Base-by-base conservation (phyloP, 2,113 vertebrate genomes). In the Passerina amoena region DNA sequence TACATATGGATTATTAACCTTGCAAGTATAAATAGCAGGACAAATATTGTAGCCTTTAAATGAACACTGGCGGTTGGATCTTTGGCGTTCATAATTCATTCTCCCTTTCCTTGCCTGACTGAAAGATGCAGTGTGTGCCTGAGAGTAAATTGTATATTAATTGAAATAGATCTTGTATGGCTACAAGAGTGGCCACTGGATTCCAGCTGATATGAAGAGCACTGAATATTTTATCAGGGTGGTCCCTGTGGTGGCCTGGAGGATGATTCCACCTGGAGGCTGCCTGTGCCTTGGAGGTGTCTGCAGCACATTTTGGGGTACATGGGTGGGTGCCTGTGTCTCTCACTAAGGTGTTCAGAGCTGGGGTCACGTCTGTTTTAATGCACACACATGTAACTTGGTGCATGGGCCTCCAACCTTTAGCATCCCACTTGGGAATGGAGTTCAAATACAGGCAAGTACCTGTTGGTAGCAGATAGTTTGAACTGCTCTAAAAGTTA, bases 341-440 rank as follows among this genome's bases (percentile, higher is more conserved):
- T 44, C 0, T 3, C 15, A 2, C 25, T 0, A 38, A 27, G 47
- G 9, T 2, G 2, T 24, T 63, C 8, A 6, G 23, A 57, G 13
- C 64, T n/a, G 86, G 23, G 54, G 54, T 5, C 33, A 14, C 1
- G 1, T 48, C 28, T 50, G 13, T 18, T 75, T 19, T 24, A 47
- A 15, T 82, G 47, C 35, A 16, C 1, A 0, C 31, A 2, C 0
- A 0, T 0, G 1, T 35, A 47, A 35, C 14, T 47, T 69, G 10
- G 35, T 6, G 17, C 75, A 40, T 5, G 5, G 54, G 21, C 57
- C 57, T 88, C 50, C 14, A 6, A 33, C 24, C 66, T 1, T 54
- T 50, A 10, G 42, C 6, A 2, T 69, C 30, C 42, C 0, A 0
- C 30, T 71, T 50, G 47, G 54, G 15, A 88, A 48, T 31, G 35